Evolutionary conservation across 2,113 vertebrate species (phyloP).

Genomic region (Sapayoa aenigma): DNA sequence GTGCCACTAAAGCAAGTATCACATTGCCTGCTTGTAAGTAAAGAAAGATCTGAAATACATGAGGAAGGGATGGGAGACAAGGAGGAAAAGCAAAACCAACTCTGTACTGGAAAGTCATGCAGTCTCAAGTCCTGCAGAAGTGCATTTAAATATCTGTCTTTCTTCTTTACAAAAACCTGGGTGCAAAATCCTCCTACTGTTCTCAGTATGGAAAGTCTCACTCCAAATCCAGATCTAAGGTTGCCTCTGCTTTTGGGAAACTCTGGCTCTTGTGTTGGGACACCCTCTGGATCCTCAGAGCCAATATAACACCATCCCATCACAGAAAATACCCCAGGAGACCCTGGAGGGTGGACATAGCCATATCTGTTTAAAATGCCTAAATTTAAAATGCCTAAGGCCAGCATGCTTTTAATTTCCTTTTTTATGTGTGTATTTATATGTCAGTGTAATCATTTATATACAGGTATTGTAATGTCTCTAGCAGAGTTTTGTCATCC

Average conservation of each 20-base stretch:
- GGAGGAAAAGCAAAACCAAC: background rate
- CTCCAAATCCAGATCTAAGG: background rate
- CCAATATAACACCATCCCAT: background rate
- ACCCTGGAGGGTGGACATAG: fast-evolving
- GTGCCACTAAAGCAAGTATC: background rate
- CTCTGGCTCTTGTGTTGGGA: background rate
- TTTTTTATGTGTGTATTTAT: background rate
- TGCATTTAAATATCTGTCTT: background rate
- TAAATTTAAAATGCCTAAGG: background rate
- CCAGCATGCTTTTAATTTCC: background rate
- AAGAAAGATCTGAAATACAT: constrained; percentile 4
- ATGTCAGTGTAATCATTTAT: background rate
- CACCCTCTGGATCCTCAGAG: background rate
- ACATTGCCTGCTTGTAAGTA: background rate
- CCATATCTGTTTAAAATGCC: background rate
- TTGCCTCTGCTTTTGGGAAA: background rate
- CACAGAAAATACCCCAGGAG: background rate
- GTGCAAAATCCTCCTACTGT: background rate
- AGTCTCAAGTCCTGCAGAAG: background rate
- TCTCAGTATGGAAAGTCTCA: background rate
- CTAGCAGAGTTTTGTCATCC: background rate
- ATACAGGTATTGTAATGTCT: background rate
- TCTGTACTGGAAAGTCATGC: fast-evolving
- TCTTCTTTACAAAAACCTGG: background rate
- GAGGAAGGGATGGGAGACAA: background rate